Conservation (phyloP, 1,140 invertebrate genomes). For the Aricia agestis region DNA sequence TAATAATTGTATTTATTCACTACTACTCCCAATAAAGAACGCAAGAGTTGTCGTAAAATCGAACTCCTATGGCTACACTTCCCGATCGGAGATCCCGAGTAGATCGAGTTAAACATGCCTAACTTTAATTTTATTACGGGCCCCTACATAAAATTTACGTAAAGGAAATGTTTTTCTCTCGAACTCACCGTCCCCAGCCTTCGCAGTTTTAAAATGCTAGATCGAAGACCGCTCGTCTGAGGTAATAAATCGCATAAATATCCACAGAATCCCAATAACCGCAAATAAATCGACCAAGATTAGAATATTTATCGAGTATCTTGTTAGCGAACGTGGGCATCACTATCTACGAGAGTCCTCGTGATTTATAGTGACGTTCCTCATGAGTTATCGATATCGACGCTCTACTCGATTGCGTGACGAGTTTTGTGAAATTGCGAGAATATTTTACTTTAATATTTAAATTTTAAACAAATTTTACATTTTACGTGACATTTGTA, state of each 20-base stretch:
- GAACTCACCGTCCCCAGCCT: neutral
- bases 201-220: neutral
- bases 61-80: neutral
- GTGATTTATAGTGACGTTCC: conserved; percentile 68
- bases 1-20: neutral
- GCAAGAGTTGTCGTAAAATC: neutral
- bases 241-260: conserved; percentile 15
- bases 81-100: neutral
- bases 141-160: neutral
- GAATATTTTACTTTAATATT: conserved; percentile 41
- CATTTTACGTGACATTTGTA: neutral
- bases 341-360: conserved; percentile 56
- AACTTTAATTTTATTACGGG: neutral
- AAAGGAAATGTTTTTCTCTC: neutral
- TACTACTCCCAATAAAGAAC: neutral
- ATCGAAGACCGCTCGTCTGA: neutral
- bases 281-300: conserved; percentile 37
- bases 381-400: conserved; percentile 68
- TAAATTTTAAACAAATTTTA: conserved; percentile 28
- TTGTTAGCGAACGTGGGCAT: conserved; percentile 61
- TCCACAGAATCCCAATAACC: conserved; percentile 21
- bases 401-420: conserved; percentile 41
- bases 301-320: conserved; percentile 61
- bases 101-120: neutral
- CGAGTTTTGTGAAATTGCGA: conserved; percentile 40